Base-by-base conservation (phyloP, 2,797 vertebrate genomes). In the Moxostoma hubbsi region DNA sequence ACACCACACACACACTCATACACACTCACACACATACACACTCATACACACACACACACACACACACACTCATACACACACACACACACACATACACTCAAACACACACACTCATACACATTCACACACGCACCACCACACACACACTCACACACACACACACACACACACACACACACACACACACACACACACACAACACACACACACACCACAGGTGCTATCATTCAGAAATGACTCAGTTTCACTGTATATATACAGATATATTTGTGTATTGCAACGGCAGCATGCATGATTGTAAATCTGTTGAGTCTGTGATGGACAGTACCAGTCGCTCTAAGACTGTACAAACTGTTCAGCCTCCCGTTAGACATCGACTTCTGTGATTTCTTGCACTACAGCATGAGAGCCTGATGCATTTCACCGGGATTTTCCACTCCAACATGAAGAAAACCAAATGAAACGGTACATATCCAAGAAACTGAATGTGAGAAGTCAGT, bases 221-320 rank as follows among this genome's bases (percentile, higher is more conserved):
- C 11, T 57, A 7, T 57, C 55, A 73, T 58, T 72, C 58, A 62
- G 43, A 73, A 79, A 57, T 58, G 7, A 51, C 57, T 74, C 74
- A 7, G 59, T 65, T 65, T 64, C 36, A 36, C 1, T 7, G 4
- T 61, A 65, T 16, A 47, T 72, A 54, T 7, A 36, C 50, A 46
- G 49, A 69, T 18, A 63, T 5, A 11, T n/a, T 47, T 64, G 53
- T 13, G 64, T 57, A 46, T 36, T 45, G 46, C 7, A 9, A 1
- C 24, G 9, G 51, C 36, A 36, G 6, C 2, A 55, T 67, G 45
- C 1, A 0, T 8, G 15, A 58, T 59, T 63, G 16, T 43, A 59
- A 76, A 76, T 67, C 57, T 64, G 13, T 5, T 16, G 45, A 11
- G 62, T 73, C 1, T 12, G 50, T 12, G 76, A 71, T 47, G 5